These are phyloP conservation scores for Geopemphigus sp. DNA, from an alignment of 1,140 invertebrate genomes.

Conservation along the genomic window DNA sequence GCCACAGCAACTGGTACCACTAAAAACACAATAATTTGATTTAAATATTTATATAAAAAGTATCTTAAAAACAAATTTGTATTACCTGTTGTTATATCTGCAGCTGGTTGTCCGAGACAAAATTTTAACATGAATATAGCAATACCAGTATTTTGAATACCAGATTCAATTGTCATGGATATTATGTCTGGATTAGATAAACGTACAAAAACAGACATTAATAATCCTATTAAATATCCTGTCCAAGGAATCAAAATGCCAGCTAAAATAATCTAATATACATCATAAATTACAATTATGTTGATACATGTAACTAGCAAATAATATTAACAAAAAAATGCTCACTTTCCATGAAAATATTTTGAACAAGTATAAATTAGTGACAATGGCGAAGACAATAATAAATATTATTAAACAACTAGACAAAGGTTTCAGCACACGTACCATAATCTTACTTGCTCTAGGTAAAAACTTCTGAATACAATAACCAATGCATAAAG, in stretches of 20 bases:
- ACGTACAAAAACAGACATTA: conserved; percentile 62
- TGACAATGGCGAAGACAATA: conserved; percentile 85
- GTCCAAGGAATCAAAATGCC: conserved; percentile 83
- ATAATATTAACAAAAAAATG: conserved; percentile 45
- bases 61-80: not conserved
- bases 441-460: conserved; percentile 68
- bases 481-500: conserved; percentile 75
- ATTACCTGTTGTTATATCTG: conserved; percentile 76
- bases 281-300: conserved; percentile 56
- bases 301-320: conserved; percentile 51
- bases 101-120: conserved; percentile 68
- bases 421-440: conserved; percentile 84
- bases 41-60: too few relatives aligned
- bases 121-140: conserved; percentile 79
- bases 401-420: conserved; percentile 82
- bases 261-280: conserved; percentile 70
- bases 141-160: conserved; percentile 92
- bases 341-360: conserved; percentile 83
- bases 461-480: conserved; percentile 70
- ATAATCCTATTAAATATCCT: conserved; percentile 77
- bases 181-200: conserved; percentile 68
- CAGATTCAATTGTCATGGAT: conserved; percentile 89
- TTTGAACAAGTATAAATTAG: conserved; percentile 88
- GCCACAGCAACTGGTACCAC: conserved; percentile 85
- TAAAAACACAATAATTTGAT: conserved; percentile 55